Evolutionary conservation across 1,140 invertebrate species (phyloP), one percentile per base, ranked within the genome.

Genomic region (Mercenaria mercenaria): DNA sequence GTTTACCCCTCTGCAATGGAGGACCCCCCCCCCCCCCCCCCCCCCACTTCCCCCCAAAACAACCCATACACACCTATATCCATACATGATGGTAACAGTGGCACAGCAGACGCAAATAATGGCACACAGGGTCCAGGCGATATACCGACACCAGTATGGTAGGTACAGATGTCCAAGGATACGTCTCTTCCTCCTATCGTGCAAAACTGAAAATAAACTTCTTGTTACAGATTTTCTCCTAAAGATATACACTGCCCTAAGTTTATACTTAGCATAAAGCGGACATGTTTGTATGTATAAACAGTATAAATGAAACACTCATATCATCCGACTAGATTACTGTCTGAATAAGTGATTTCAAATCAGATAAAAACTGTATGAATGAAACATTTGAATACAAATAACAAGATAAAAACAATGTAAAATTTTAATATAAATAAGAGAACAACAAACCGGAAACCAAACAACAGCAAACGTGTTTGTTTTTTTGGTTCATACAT

Each of bases 111-210:
- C 37, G 82, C 87, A 91, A 20, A 95, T 90, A 1, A 92, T 13
- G 23, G 82, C 69, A 91, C 94, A 95, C 20, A 96, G 87, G 26
- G 74, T 80, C 94, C 95, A 96, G 43, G 93, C 94, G 13, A 96
- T 29, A 79, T 94, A 95, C 26, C 93, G 91, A 89, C 92, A 95
- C 92, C 95, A 95, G 52, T 89, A 92, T 1, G 95, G 95, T 11
- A 95, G 89, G 77, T 93, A 94, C 15, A 93, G 37, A 37, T 91
- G 84, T 0, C 79, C 29, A 11, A 79, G 56, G 23, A 84, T 79
- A 18, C 72, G 82, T n/a, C 50, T 26, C 8, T n/a, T 91, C 61
- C 72, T 90, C n/a, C 91, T 91, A 32, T 74, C 82, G 52, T 37
- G 84, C n/a, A 85, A 72, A 15, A 86, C 82, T 82, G 79, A 52